Evolutionary conservation across 2,113 vertebrate species (phyloP).

Genomic region (Turnix velox): DNA sequence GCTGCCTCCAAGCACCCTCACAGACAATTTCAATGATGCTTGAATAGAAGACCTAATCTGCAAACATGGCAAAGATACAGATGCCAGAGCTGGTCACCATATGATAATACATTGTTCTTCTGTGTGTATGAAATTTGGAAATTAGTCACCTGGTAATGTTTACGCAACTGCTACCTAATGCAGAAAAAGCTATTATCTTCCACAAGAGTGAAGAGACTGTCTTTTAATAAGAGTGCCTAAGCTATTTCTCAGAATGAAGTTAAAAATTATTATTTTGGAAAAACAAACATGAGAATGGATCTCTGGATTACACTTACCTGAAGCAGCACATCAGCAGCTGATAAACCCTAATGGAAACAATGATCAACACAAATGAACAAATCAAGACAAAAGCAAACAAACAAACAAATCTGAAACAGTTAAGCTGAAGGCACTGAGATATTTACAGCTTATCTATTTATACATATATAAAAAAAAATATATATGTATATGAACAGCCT

Average conservation of each 20-base stretch:
- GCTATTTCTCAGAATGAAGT: neutral
- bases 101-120: neutral
- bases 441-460: no score
- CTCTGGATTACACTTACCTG: neutral
- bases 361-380: neutral
- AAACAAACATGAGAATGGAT: neutral
- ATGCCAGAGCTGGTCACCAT: neutral
- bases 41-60: neutral
- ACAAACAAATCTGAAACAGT: fast-evolving
- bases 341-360: neutral
- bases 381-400: neutral
- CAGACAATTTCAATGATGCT: neutral
- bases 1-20: neutral
- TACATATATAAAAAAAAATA: no score
- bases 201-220: neutral
- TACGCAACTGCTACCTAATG: neutral
- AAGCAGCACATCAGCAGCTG: neutral
- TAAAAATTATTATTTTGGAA: neutral
- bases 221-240: neutral
- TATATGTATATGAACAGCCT: neutral
- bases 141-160: neutral
- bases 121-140: neutral
- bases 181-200: neutral
- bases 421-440: neutral
- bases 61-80: neutral